These are phyloP conservation scores for Dicyrtomina minuta DNA, from an alignment of 2,888 invertebrate species.

Conservation along the genomic window DNA sequence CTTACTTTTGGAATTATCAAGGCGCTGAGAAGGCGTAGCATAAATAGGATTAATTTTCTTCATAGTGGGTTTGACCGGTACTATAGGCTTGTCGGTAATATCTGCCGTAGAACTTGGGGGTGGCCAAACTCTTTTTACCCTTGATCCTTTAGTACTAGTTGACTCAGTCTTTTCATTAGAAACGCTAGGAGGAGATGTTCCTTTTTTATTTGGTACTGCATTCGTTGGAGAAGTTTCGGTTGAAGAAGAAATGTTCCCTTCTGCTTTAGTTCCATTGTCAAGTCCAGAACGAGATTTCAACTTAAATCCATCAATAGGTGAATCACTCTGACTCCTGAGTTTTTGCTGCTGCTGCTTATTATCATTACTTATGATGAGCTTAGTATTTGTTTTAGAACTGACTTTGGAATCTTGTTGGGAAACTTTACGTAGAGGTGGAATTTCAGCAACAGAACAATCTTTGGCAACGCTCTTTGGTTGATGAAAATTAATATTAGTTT, in stretches of 20 bases:
- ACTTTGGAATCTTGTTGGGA: constrained; percentile 2
- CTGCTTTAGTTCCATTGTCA: constrained; percentile 24
- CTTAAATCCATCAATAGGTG: constrained; percentile 40
- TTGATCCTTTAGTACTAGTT: constrained; percentile 41
- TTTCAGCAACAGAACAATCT: constrained; percentile 35
- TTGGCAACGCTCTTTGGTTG: constrained; percentile 42
- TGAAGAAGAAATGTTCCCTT: constrained; percentile 12
- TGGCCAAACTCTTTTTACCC: constrained; percentile 61
- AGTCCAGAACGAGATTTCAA: constrained; percentile 30
- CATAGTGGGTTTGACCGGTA: constrained; percentile 69
- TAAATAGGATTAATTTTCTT: constrained; percentile 67
- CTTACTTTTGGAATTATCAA: constrained; percentile 51
- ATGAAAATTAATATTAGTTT: constrained; percentile 37
- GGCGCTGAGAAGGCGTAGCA: constrained; percentile 67
- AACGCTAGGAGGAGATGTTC: constrained; percentile 34
- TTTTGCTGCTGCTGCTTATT: constrained; percentile 59
- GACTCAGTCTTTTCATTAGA: constrained; percentile 48
- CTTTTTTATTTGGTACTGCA: constrained; percentile 29
- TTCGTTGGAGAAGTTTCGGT: constrained; percentile 30
- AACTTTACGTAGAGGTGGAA: constrained; percentile 26
- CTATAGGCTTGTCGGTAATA: constrained; percentile 66
- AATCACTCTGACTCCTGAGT: constrained; percentile 18
- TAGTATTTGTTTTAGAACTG: constrained; percentile 7
- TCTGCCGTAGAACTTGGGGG: constrained; percentile 57
- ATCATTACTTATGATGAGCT: constrained; percentile 55